These are phyloP conservation scores for Nomada fabriciana DNA, from an alignment of 2,888 invertebrate genomes.

Conservation along the genomic window DNA sequence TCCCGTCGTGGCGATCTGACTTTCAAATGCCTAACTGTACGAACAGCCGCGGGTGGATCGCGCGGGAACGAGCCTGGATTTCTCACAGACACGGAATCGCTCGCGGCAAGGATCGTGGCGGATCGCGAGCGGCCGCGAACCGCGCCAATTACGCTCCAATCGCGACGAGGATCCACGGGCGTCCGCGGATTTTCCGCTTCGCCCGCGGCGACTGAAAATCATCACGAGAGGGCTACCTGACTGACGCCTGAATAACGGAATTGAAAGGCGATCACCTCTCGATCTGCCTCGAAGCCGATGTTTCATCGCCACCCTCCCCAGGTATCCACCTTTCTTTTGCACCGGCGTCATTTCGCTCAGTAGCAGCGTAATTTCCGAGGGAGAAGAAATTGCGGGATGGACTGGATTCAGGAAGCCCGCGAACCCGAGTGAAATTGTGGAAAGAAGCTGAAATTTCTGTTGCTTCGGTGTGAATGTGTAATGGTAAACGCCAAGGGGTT, in stretches of 20 bases:
- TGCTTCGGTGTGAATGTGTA: too few species aligned
- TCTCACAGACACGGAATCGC: conserved; percentile 27
- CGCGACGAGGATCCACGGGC: conserved; percentile 31
- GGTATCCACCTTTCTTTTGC: conserved; percentile 25
- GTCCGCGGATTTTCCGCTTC: conserved; percentile 33
- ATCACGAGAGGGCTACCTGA: conserved; percentile 32
- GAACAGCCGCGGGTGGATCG: conserved; percentile 5
- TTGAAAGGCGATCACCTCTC: conserved; percentile 62
- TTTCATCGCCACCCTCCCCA: neutral
- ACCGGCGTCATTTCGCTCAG: conserved; percentile 49
- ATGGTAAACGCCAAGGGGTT: too few species aligned
- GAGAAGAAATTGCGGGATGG: conserved; percentile 4
- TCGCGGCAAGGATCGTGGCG: conserved; percentile 43
- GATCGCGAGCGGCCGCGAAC: conserved; percentile 46
- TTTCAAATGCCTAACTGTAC: conserved; percentile 44
- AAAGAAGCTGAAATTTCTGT: too few species aligned
- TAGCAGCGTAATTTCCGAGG: conserved; percentile 56
- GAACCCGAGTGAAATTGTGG: too few species aligned
- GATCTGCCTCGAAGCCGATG: conserved; percentile 42
- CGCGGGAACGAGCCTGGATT: neutral
- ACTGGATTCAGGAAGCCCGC: neutral
- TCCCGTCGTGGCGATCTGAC: conserved; percentile 12
- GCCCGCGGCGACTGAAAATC: conserved; percentile 38
- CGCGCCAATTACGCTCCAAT: conserved; percentile 34
- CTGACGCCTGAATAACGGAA: conserved; percentile 69